Evolutionary conservation across 2,113 vertebrate species (phyloP).

Genomic region (Lepus americanus): DNA sequence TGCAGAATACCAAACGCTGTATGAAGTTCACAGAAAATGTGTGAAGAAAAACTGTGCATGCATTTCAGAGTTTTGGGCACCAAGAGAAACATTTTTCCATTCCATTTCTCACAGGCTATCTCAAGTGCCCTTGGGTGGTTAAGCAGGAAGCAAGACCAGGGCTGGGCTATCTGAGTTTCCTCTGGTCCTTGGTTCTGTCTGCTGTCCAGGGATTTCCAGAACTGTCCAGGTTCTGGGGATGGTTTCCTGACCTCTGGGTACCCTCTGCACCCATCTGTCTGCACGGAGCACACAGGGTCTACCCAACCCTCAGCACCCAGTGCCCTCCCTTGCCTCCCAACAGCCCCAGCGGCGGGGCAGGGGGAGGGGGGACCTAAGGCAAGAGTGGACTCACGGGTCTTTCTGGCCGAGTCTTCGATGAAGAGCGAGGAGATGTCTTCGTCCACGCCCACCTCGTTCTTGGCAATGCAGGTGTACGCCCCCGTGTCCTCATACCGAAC

Average conservation of each 20-base stretch:
- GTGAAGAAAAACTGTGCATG: too few relatives aligned
- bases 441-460: constrained; percentile 97
- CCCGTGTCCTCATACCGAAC: constrained; percentile 98
- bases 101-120: too few relatives aligned
- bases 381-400: constrained; percentile 92
- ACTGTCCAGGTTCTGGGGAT: background rate
- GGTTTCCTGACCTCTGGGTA: background rate
- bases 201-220: background rate
- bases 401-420: constrained; percentile 96
- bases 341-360: background rate
- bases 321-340: background rate
- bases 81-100: too few relatives aligned
- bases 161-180: background rate
- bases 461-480: constrained; percentile 98
- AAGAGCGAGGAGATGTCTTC: constrained; percentile 98
- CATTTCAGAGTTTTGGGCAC: too few relatives aligned
- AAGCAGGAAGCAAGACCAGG: background rate
- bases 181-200: background rate
- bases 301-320: background rate
- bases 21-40: too few relatives aligned
- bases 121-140: too few relatives aligned
- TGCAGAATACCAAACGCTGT: background rate
- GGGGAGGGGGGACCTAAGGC: background rate
- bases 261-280: background rate
- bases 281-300: background rate